Conservation (phyloP, 2,113 vertebrate species). For the Gasterosteus nipponicus region DNA sequence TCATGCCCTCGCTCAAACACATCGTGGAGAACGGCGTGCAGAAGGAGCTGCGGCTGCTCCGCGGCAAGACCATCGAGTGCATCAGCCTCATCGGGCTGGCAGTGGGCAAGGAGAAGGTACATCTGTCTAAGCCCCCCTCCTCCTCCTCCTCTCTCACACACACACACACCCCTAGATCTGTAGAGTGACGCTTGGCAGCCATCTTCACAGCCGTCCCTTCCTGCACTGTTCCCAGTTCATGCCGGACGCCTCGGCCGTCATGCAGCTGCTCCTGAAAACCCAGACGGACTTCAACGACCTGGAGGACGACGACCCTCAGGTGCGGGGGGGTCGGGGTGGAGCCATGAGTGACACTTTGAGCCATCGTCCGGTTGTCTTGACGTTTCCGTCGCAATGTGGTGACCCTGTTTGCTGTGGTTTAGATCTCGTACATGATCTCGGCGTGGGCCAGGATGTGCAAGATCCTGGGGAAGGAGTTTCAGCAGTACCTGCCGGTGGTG, state of each 20-base stretch:
- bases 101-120: conserved; percentile 97
- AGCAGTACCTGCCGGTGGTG: conserved; percentile 98
- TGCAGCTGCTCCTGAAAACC: conserved; percentile 96
- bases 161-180: background rate
- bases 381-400: rapidly evolving
- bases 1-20: conserved; percentile 98
- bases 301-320: conserved; percentile 98
- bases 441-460: conserved; percentile 99
- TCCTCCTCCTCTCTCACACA: no score
- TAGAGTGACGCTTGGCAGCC: background rate
- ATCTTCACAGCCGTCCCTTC: background rate
- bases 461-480: conserved; percentile 98
- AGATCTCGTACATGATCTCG: conserved; percentile 99
- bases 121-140: background rate
- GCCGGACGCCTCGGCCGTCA: conserved; percentile 98
- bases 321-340: conserved; percentile 50
- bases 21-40: conserved; percentile 97
- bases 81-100: conserved; percentile 98
- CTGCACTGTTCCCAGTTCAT: conserved; percentile 86
- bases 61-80: conserved; percentile 98
- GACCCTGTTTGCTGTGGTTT: background rate
- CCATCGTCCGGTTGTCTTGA: rapidly evolving
- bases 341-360: rapidly evolving
- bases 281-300: conserved; percentile 97
- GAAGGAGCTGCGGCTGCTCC: conserved; percentile 93